Base-by-base conservation (phyloP, 2,113 vertebrate genomes). In the Sander lucioperca region DNA sequence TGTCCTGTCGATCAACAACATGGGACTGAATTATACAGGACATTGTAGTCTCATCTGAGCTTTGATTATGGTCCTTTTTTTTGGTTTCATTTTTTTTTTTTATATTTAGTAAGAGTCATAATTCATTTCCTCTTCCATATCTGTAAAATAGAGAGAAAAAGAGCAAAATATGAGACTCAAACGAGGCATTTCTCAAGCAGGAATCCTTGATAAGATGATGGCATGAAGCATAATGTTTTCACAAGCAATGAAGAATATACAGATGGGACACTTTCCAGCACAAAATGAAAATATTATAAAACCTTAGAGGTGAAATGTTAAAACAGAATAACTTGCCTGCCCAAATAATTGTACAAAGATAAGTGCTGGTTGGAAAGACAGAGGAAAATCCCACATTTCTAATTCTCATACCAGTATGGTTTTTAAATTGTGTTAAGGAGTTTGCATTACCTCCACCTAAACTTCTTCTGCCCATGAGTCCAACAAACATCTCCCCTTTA, bases 391-490 rank as follows among this genome's bases (percentile, higher is more conserved):
- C 3, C 21, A 25, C 1, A 61, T 23, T n/a, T 45, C 11, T 10
- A 39, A 39, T 39, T 39, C 39, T 39, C 10, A 39, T 39, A 39
- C 9, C 39, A 2, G 39, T 39, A 10, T 39, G 39, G 11, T 43
- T 43, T 43, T 43, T 10, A 43, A 43, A 43, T 12, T 56, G 10
- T 11, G 23, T 47, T 2, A 16, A 65, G n/a, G 39, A 48, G 21
- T 47, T 39, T 15, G 6, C 11, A 56, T 80, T 91, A 95, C 95
- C 95, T 95, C 85, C 85, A 39, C 62, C 80, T 77, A 91, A 88
- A 77, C 82, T 90, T 69, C 94, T 87, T 56, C 87, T 91, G 54
- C 92, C 93, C 92, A 94, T 95, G 61, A 95, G 94, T 45, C 93
- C 93, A 54, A 94, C 94, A 87, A 90, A 92, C 80, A 63, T 91